These are phyloP conservation scores for Myrmophylax atrothorax DNA, from an alignment of 2,113 vertebrate genomes.

Conservation along the genomic window DNA sequence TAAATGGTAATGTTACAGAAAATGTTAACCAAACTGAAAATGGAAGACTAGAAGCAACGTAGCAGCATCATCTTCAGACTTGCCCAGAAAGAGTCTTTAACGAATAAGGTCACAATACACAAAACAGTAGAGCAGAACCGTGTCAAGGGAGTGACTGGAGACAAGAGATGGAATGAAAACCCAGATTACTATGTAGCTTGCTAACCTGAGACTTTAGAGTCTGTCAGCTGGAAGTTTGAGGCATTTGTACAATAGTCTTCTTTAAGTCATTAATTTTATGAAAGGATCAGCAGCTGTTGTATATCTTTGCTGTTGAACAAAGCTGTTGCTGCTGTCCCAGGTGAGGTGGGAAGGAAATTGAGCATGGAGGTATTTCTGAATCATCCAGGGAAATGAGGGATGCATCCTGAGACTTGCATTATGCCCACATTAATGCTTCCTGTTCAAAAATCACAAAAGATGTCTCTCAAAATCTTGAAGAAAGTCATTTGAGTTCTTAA, in stretches of 20 bases:
- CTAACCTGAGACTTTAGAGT: not conserved
- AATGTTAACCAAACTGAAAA: not conserved
- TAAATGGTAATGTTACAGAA: not conserved
- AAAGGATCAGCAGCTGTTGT: not conserved
- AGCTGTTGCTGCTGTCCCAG: not conserved
- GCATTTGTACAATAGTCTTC: not conserved
- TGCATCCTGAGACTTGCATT: not conserved
- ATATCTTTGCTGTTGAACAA: rapidly evolving
- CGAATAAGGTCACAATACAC: not conserved
- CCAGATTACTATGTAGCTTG: not conserved
- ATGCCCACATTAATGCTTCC: not conserved
- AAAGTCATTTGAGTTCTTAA: not conserved
- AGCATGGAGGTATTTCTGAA: not conserved
- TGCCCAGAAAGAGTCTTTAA: not conserved
- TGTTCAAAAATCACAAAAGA: not conserved
- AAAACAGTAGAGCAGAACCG: not conserved
- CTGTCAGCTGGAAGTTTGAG: not conserved
- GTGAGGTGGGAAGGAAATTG: not conserved
- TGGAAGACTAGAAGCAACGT: not conserved
- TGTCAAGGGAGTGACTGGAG: not conserved
- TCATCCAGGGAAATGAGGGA: not conserved
- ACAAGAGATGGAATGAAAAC: not conserved
- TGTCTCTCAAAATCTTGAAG: not conserved
- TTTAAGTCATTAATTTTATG: not conserved
- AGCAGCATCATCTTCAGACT: not conserved